Evolutionary conservation across 2,113 vertebrate species (phyloP).

Genomic region (Hoplias malabaricus): DNA sequence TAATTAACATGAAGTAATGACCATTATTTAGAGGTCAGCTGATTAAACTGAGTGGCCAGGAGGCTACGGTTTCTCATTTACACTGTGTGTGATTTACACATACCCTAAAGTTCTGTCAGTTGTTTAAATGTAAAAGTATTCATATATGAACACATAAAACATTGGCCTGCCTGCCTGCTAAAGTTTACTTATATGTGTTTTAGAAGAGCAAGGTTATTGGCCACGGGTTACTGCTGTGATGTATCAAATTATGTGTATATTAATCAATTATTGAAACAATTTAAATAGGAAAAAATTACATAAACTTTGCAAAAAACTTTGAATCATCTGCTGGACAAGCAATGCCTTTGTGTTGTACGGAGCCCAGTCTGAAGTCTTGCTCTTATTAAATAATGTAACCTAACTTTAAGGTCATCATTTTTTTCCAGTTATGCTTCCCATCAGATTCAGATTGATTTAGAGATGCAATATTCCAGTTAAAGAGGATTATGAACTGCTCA

Average conservation of each 20-base stretch:
- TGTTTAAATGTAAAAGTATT: too few species aligned
- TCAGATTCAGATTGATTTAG: background rate
- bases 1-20: conserved; percentile 7
- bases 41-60: background rate
- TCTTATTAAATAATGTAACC: background rate
- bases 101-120: too few species aligned
- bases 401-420: background rate
- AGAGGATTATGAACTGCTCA: background rate
- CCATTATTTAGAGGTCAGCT: background rate
- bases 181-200: background rate
- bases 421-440: background rate
- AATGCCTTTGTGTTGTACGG: background rate
- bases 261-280: background rate
- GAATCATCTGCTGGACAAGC: background rate
- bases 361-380: background rate
- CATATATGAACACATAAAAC: too few species aligned
- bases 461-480: background rate
- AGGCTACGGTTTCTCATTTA: background rate
- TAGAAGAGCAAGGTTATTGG: background rate
- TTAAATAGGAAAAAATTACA: background rate
- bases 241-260: conserved; percentile 2
- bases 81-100: background rate
- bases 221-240: background rate
- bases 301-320: background rate
- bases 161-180: background rate